Conservation (phyloP, 2,888 invertebrate genomes). For the Plagodis dolabraria region DNA sequence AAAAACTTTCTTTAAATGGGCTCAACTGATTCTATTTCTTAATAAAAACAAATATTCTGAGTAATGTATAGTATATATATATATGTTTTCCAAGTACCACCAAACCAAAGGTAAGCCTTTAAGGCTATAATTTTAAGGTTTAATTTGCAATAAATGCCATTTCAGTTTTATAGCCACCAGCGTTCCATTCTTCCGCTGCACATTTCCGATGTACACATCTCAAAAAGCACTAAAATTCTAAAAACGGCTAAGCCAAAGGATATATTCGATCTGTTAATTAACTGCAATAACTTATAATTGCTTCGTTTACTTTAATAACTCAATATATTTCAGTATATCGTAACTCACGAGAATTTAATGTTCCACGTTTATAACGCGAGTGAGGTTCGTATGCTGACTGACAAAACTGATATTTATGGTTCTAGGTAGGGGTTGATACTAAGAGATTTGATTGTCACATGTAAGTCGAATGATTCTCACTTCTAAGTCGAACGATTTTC, state of each 20-base stretch:
- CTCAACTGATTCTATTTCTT: no score
- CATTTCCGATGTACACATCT: not conserved
- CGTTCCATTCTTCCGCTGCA: no score
- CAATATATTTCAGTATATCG: conserved; percentile 23
- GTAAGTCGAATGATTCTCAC: conserved; percentile 5
- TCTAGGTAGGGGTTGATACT: not conserved
- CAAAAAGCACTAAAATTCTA: not conserved
- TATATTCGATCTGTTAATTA: conserved; percentile 2
- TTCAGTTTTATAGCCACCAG: no score
- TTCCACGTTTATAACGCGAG: conserved; percentile 25
- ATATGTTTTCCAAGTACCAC: no score
- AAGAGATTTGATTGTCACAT: not conserved
- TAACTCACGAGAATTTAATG: conserved; percentile 29
- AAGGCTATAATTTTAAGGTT: no score
- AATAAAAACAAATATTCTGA: no score
- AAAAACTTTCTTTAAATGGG: no score
- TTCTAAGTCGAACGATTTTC: not conserved
- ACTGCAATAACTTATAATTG: conserved; percentile 11
- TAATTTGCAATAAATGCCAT: no score
- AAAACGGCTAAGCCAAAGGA: not conserved
- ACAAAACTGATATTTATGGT: conserved; percentile 32
- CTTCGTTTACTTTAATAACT: conserved; percentile 24
- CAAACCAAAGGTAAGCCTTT: no score
- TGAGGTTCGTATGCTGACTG: conserved; percentile 18
- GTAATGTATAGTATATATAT: no score